Evolutionary conservation across 2,113 vertebrate genomes (phyloP).

Genomic region (Chloroceryle aenea): DNA sequence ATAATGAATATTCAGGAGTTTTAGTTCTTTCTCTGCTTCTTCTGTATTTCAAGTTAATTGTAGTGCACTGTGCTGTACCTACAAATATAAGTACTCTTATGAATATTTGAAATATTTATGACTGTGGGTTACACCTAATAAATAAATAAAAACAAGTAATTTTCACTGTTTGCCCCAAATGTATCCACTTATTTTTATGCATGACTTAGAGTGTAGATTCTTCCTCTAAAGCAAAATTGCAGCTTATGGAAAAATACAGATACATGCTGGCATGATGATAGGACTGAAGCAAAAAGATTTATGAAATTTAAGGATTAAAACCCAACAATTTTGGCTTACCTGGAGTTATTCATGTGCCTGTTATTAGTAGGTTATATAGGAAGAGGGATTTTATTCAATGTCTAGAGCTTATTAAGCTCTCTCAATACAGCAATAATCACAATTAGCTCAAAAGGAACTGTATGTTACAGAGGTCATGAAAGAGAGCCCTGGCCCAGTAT

Average conservation of each 20-base stretch:
- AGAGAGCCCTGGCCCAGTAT: background rate
- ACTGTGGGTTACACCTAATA: background rate
- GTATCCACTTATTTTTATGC: background rate
- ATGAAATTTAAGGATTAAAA: background rate
- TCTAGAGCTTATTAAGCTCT: background rate
- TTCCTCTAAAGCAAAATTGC: background rate
- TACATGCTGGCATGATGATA: background rate
- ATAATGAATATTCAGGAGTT: background rate
- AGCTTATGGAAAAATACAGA: background rate
- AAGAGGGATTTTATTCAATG: background rate
- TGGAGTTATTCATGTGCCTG: background rate
- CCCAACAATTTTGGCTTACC: background rate
- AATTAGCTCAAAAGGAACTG: background rate
- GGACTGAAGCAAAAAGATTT: background rate
- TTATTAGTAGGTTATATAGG: background rate
- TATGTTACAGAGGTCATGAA: background rate
- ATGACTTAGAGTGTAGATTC: background rate
- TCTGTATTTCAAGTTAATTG: background rate
- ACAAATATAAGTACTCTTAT: background rate
- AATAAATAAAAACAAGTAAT: slow-evolving; percentile 19
- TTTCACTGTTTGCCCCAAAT: background rate
- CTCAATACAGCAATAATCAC: background rate
- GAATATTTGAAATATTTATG: background rate
- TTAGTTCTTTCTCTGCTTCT: background rate
- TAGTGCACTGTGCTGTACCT: background rate